Base-by-base conservation (phyloP, 2,888 invertebrate genomes). In the Oeneis ivallda region DNA sequence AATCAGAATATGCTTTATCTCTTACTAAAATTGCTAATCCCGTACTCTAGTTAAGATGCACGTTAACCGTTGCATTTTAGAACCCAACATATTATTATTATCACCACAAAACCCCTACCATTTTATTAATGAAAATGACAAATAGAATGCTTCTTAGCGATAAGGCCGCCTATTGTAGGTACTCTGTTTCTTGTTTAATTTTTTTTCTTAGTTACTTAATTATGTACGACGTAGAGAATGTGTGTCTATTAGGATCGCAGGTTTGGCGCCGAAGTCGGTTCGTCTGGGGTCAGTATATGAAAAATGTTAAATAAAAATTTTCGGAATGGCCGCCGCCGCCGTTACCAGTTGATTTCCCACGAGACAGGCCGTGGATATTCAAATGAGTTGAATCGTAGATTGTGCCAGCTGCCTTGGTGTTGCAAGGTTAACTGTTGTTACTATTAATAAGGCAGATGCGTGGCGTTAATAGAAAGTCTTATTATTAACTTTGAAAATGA, bases 281-380 rank as follows among this genome's bases (percentile, higher is more conserved):
- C 10, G 41, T 41, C 39, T 41, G 41, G 41, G 1, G 19, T 6
- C 13, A 19, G 39, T 49, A 52, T 52, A 41, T 67, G 54, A 62
- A 67, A 71, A 75, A 75, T 75, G 68, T 75, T 68, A 71, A 68
- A 70, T 71, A 65, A 71, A 74, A 75, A 74, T 68, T 71, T 73
- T 72, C 61, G 58, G 68, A 68, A 72, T 71, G 64, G 61, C 52
- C 61, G 34, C 58, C 59, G 45, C 56, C 59, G 57, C 61, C 17
- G 58, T 67, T 76, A n/a, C 54, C 39, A 13, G 56, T 39, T 56
- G 50, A 52, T 61, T 61, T 79, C 79, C 76, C 79, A 78, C 75
- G 79, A 75, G 79, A 78, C 76, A 75, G 69, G 71, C 68, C 70
- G 68, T 68, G 67, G 58, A 65, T 72, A 71, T 72, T 73, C 73